Evolutionary conservation across 2,113 vertebrate genomes (phyloP), one percentile per base, ranked within the genome.

Genomic region (Echinops telfairi): DNA sequence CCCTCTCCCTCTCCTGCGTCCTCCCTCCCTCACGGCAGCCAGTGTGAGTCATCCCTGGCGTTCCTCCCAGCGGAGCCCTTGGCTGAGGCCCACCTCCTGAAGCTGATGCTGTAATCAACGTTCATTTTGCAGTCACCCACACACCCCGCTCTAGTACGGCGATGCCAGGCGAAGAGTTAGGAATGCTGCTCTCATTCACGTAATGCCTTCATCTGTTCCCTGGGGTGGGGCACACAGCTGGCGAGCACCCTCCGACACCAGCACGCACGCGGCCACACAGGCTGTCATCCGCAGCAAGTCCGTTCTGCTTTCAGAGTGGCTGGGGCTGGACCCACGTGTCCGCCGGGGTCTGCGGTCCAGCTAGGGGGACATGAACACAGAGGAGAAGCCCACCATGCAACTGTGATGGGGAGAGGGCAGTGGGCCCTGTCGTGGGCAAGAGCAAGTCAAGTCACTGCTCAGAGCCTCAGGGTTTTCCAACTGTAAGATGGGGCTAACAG

Each of bases 101-200:
- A 75, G 90, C 85, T 4, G 0, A 80, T 33, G 70, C 81, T 29
- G 43, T 29, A 66, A 95, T 86, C 95, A 94, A 70, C 94, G 79
- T 96, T 97, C 86, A 93, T 95, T 95, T 90, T 93, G 92, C 93
- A 96, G 92, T 89, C 93, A 93, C 93, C 94, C 93, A 96, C 95
- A 91, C 83, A 78, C 82, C 86, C 94, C 14, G 27, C 33, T 66
- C 2, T 12, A 94, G 93, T 58, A 83, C n/a, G 17, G 95, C 64
- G 70, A 31, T 89, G 92, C 95, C 94, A 97, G 94, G 73, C 93
- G 86, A 84, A 84, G 89, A 81, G 60, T 78, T 23, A 68, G 43
- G 80, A 38, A 88, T 27, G 93, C 64, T 40, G 62, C 66, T 66
- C 95, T 94, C 93, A 89, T 89, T 95, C 91, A 90, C 36, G 25